These are phyloP conservation scores for Bujurquina vittata DNA, from an alignment of 2,113 vertebrate genomes.

Conservation along the genomic window DNA sequence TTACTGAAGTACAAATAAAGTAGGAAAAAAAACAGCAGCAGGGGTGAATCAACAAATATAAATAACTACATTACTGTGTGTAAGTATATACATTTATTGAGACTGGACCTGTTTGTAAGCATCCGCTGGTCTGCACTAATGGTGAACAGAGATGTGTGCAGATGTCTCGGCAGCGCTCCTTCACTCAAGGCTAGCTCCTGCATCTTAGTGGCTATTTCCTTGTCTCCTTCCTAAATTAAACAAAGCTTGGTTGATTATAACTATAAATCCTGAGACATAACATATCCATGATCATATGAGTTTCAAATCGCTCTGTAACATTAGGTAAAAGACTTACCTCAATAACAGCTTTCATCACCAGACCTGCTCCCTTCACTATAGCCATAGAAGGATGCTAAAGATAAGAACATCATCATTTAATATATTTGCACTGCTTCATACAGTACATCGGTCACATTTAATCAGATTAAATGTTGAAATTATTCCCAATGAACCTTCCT, in stretches of 20 bases:
- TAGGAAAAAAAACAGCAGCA: not conserved
- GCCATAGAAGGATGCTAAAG: conserved; percentile 98
- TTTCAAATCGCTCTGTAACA: not conserved
- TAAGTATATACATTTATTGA: not conserved
- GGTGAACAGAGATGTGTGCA: conserved; percentile 98
- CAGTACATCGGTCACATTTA: not conserved
- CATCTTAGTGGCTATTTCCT: conserved; percentile 98
- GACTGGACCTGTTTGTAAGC: conserved; percentile 93
- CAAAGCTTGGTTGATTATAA: not conserved
- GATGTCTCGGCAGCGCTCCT: conserved; percentile 95
- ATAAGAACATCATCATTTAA: not conserved
- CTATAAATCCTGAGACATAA: not conserved
- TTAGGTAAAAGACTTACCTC: conserved; percentile 83
- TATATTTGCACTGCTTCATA: not conserved
- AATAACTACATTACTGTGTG: not conserved
- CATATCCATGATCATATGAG: too few relatives aligned
- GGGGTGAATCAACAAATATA: not conserved
- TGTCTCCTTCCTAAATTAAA: conserved; percentile 91
- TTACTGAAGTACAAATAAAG: not conserved
- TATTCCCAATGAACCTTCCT: not conserved
- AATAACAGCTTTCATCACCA: conserved; percentile 99
- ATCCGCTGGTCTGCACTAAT: conserved; percentile 96
- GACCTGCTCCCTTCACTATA: conserved; percentile 96
- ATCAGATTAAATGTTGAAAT: not conserved
- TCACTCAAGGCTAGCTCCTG: conserved; percentile 98